These are phyloP conservation scores for Engystomops pustulosus DNA, from an alignment of 2,113 vertebrate genomes.

Conservation along the genomic window DNA sequence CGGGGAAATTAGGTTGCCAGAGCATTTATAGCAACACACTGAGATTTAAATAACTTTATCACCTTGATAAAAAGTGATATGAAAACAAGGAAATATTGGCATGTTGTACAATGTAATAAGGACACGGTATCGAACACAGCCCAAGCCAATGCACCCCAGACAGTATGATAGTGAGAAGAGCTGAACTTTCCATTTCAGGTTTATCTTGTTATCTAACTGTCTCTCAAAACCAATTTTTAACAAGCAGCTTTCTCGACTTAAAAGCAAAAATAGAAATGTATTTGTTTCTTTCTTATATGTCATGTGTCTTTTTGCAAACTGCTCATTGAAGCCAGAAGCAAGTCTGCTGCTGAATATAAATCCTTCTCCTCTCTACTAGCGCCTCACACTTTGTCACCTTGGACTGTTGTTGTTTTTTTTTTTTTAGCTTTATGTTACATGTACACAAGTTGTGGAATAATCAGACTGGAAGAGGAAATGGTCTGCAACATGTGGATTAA, in stretches of 20 bases:
- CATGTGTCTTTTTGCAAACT: slow-evolving; percentile 21
- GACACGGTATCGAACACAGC: background rate
- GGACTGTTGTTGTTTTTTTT: background rate
- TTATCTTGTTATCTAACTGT: slow-evolving; percentile 9
- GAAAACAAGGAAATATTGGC: slow-evolving; percentile 35
- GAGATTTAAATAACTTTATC: slow-evolving; percentile 39
- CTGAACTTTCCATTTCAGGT: background rate
- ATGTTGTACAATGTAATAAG: slow-evolving; percentile 10
- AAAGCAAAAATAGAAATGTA: background rate
- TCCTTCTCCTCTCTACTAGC: background rate
- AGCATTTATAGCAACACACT: slow-evolving; percentile 22
- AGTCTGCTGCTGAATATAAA: slow-evolving; percentile 32
- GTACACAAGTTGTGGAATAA: slow-evolving; percentile 42
- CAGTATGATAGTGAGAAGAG: background rate
- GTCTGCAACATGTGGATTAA: slow-evolving; percentile 50
- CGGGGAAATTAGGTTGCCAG: slow-evolving; percentile 5
- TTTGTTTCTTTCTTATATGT: background rate
- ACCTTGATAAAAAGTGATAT: slow-evolving; percentile 32
- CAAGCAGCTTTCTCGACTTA: background rate
- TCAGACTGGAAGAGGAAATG: slow-evolving; percentile 34
- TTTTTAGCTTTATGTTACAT: slow-evolving; percentile 27
- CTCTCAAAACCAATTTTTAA: background rate
- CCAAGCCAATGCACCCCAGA: background rate
- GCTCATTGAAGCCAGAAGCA: slow-evolving; percentile 11
- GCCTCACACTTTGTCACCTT: slow-evolving; percentile 27